Evolutionary conservation across 2,888 invertebrate species (phyloP), one percentile per base, ranked within the genome.

Genomic region (Drosophila seclusa): DNA sequence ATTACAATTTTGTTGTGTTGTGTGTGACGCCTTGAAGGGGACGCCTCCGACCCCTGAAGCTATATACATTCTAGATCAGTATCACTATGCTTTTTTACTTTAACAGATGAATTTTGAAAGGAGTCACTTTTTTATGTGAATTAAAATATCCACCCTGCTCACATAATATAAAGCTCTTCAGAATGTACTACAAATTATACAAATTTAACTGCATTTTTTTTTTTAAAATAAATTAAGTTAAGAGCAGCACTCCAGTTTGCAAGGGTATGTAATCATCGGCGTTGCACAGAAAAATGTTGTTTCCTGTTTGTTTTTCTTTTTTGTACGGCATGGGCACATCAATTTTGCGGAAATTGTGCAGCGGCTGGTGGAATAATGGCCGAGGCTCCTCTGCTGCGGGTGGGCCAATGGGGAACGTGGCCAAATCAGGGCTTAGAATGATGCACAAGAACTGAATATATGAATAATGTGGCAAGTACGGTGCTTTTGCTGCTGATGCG

Each of bases 341-440:
- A 89, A 82, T 86, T 85, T 75, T 70, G 66, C 65, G 82, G 73
- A 87, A 85, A 87, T 86, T 88, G 86, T 87, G 74, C 67, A 66
- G 70, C 72, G 68, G 63, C 67, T 69, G 82, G 68, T 40, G 62
- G 72, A 78, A 73, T 73, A 82, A 78, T 78, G 73, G 82, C 53
- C 78, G 69, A 57, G 64, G 64, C 70, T 59, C 36, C 54, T 53
- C 57, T n/a, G 57, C 18, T 45, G 53, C 67, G 67, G 66, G 67
- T 69, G 53, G 53, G 48, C 53, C 67, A 42, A 31, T 42, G 42
- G 50, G 42, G 49, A 80, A 57, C 61, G 42, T 62, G 59, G 63
- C 67, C 72, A 81, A 79, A 82, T 74, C 74, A 78, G 75, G 55
- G 64, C 79, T 68, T 65, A 73, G 64, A 73, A 58, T 49, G 58